Percentiles rank a stretch among this genome's conserved stretches.
Conservation (phyloP, 2,888 invertebrate species). For the Drosophila fungiperda region DNA sequence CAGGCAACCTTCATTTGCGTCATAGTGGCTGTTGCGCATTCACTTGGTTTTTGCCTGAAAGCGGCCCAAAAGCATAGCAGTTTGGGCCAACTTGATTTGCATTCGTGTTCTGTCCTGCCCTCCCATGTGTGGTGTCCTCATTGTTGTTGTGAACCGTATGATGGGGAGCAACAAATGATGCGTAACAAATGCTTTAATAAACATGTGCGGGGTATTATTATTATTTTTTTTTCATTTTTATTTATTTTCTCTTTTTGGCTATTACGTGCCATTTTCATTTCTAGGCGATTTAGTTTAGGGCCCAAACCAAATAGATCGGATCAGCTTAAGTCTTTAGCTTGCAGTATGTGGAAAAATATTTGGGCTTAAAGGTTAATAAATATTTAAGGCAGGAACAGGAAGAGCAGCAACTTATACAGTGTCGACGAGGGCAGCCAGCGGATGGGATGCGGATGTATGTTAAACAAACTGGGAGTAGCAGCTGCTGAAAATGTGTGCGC, state of each 20-base stretch:
- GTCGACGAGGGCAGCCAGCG: background rate
- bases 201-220: conserved; percentile 32
- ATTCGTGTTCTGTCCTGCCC: conserved; percentile 21
- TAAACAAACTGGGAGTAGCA: conserved; percentile 8
- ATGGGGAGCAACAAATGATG: conserved; percentile 69
- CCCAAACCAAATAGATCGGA: conserved; percentile 41
- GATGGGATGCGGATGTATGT: conserved; percentile 5
- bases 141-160: background rate
- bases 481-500: conserved; percentile 66
- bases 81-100: conserved; percentile 40
- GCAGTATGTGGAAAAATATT: conserved; percentile 46
- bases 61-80: background rate
- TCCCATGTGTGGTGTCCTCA: conserved; percentile 10
- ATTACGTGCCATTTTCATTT: conserved; percentile 47
- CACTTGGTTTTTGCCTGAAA: conserved; percentile 47
- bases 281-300: conserved; percentile 60
- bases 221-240: background rate
- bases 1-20: conserved; percentile 49
- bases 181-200: conserved; percentile 78
- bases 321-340: conserved; percentile 65
- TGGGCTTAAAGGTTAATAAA: conserved; percentile 72
- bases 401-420: conserved; percentile 12
- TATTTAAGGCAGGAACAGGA: conserved; percentile 61
- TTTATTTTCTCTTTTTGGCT: conserved; percentile 18
- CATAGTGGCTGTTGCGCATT: conserved; percentile 56